Base-by-base conservation (phyloP, 2,888 invertebrate genomes). In the Drosophila lutescens region DNA sequence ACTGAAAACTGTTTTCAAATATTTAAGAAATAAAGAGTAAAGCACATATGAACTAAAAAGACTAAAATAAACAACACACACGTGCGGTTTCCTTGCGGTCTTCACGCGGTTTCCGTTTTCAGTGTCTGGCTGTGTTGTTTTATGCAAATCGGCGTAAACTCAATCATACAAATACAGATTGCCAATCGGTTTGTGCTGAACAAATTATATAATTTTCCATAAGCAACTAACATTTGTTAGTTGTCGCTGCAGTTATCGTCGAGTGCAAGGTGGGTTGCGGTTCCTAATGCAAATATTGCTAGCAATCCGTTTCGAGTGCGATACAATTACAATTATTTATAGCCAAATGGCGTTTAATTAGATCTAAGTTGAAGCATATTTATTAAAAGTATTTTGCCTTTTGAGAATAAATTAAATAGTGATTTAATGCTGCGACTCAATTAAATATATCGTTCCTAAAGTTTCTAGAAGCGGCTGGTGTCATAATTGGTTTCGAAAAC, bases 201-300 rank as follows among this genome's bases (percentile, higher is more conserved):
- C 60, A 67, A 78, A 85, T 85, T 87, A 61, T 74, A 79, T 82
- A 78, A 74, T 76, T 79, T 60, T 53, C 68, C 67, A 62, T 75
- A 62, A 65, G 57, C 53, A 56, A 78, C 68, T 74, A 70, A 44
- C 70, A 56, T 67, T 81, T 56, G 61, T 59, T 55, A 57, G 47
- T 60, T 55, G 54, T 66, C 49, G 65, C 54, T 40, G 65, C 61
- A 54, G 32, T 56, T 43, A 58, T 20, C 46, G 57, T 71, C 67
- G 74, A 88, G 78, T 78, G 78, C 86, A 79, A 82, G 83, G 83
- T 83, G 76, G 61, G 86, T 88, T 62, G 20, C 38, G 41, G 20
- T 41, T 49, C 34, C 17, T 36, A 56, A 23, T 57, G 47, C 41
- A 68, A 56, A 50, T 51, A 20, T 26, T 58, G n/a, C 43, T 34